Percentiles rank a stretch among this genome's conserved stretches.
These are phyloP conservation scores for Zaprionus kolodkinae DNA, from an alignment of 1,140 invertebrate species.

Conservation along the genomic window DNA sequence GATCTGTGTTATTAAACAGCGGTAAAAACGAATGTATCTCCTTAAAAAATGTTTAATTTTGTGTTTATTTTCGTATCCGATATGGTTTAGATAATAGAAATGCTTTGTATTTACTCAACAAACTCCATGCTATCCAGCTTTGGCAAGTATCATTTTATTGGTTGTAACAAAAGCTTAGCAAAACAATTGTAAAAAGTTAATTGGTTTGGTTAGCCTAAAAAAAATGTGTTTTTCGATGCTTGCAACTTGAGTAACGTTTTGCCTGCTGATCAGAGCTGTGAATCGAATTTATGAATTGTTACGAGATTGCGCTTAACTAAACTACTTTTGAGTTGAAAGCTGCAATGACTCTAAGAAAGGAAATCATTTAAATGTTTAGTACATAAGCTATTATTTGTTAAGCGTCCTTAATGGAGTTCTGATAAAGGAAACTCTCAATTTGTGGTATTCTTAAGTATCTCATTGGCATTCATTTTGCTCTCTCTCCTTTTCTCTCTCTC, in stretches of 20 bases:
- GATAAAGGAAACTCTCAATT: conserved; percentile 3
- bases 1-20: background rate
- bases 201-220: conserved; percentile 64
- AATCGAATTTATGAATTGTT: conserved; percentile 3
- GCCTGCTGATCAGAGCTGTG: conserved; percentile 59
- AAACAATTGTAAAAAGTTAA: conserved; percentile 32
- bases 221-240: conserved; percentile 35
- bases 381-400: background rate
- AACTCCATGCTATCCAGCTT: conserved; percentile 29
- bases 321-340: conserved; percentile 55
- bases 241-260: conserved; percentile 69
- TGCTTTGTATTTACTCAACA: background rate
- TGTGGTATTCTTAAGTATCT: conserved; percentile 61
- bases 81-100: background rate
- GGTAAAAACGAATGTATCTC: background rate
- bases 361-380: conserved; percentile 27
- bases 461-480: conserved; percentile 79
- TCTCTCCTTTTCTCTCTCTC: conserved; percentile 30
- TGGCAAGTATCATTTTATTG: background rate
- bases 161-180: background rate
- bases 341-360: conserved; percentile 27
- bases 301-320: conserved; percentile 28
- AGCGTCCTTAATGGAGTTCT: conserved; percentile 6
- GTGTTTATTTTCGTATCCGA: background rate
- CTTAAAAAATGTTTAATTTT: background rate